Conservation (phyloP, 2,888 invertebrate genomes). For the Tortrix viridana region DNA sequence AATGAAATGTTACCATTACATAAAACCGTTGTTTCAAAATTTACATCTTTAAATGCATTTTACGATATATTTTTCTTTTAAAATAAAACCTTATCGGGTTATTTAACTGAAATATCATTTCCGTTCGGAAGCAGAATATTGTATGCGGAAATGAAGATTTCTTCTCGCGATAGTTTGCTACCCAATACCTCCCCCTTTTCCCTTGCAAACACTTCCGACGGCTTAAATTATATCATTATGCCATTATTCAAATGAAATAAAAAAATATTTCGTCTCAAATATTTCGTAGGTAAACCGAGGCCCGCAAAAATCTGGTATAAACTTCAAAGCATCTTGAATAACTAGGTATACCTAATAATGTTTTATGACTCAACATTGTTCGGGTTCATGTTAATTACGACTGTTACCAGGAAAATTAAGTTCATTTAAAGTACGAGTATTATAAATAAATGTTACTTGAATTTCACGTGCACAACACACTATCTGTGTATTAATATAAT, state of each 20-base stretch:
- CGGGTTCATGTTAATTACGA: too few relatives aligned
- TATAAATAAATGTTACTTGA: background rate
- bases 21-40: too few relatives aligned
- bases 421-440: background rate
- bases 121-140: constrained; percentile 49
- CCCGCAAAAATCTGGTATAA: too few relatives aligned
- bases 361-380: too few relatives aligned
- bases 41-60: too few relatives aligned
- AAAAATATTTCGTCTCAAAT: too few relatives aligned
- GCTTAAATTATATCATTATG: constrained; percentile 61
- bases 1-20: too few relatives aligned
- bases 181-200: constrained; percentile 44
- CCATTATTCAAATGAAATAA: constrained; percentile 56
- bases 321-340: too few relatives aligned
- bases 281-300: too few relatives aligned
- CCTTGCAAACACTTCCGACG: constrained; percentile 52
- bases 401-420: background rate
- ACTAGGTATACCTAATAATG: too few relatives aligned
- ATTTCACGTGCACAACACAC: background rate
- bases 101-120: constrained; percentile 34
- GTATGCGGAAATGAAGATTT: constrained; percentile 53
- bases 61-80: background rate
- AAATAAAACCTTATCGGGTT: constrained; percentile 8
- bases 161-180: constrained; percentile 51
- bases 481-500: too few relatives aligned